These are phyloP conservation scores for Phorcus lineatus DNA, from an alignment of 2,888 invertebrate genomes.

Conservation along the genomic window DNA sequence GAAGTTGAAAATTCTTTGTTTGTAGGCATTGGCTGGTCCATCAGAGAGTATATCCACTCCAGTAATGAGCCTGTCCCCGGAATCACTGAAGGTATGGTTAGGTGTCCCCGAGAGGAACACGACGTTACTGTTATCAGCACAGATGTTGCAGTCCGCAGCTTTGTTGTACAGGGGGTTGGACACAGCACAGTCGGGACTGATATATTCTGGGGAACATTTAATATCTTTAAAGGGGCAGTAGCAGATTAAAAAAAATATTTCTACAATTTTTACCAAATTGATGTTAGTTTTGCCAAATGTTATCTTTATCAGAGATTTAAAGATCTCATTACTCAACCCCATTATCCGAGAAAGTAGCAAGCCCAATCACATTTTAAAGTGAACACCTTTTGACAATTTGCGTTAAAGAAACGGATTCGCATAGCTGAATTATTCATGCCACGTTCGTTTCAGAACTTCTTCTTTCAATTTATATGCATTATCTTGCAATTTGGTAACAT, in stretches of 20 bases:
- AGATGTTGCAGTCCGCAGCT: not conserved
- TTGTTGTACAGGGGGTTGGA: not conserved
- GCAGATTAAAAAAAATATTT: no score
- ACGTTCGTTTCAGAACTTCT: no score
- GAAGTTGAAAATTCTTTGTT: not conserved
- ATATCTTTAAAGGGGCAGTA: not conserved
- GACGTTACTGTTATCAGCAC: not conserved
- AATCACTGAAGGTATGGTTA: not conserved
- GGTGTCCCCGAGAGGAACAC: not conserved
- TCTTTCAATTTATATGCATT: no score
- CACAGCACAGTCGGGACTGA: not conserved
- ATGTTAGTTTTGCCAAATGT: not conserved
- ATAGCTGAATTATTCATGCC: no score
- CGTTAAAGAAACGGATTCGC: no score
- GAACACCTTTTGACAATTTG: no score
- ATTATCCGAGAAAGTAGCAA: no score
- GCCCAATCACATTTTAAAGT: no score
- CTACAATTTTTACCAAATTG: not conserved
- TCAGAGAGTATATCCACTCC: not conserved
- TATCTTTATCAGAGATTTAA: not conserved
- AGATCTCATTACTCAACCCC: no score
- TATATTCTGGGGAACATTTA: not conserved
- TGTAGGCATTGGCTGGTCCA: not conserved
- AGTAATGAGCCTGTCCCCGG: not conserved
- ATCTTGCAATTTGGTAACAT: no score